A percentile compares a stretch with the other conserved stretches of the same genome.
Evolutionary conservation across 2,797 vertebrate genomes (phyloP).

Genomic region (Iguana delicatissima): DNA sequence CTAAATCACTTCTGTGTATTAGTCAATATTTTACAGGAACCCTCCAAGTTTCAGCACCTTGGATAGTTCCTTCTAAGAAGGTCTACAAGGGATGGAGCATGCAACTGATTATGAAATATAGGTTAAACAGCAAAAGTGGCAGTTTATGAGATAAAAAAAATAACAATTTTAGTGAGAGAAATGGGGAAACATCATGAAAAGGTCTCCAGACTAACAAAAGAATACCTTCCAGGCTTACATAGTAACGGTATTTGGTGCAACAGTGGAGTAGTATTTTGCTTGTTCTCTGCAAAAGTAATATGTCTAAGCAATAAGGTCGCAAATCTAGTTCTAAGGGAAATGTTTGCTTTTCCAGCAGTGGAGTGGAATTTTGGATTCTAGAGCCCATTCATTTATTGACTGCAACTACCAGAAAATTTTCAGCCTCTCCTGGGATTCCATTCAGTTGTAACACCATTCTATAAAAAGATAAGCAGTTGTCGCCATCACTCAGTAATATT

Average conservation of each 20-base stretch:
- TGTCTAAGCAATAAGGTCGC: background rate
- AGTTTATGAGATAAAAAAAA: background rate
- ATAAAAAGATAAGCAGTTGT: conserved; percentile 24
- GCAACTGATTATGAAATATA: background rate
- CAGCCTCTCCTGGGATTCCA: background rate
- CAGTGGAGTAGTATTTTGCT: background rate
- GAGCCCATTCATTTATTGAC: background rate
- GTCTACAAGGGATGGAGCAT: background rate
- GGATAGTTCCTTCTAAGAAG: too few relatives aligned
- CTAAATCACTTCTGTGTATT: too few relatives aligned
- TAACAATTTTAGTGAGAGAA: background rate
- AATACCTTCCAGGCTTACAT: background rate
- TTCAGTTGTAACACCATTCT: background rate
- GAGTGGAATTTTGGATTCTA: conserved; percentile 12
- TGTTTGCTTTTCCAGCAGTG: background rate
- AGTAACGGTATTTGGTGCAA: background rate
- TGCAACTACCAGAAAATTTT: background rate
- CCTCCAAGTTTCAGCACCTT: too few relatives aligned
- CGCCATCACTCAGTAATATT: background rate
- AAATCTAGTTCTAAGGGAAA: background rate
- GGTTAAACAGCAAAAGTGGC: background rate
- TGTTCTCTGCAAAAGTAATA: background rate
- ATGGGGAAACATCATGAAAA: background rate
- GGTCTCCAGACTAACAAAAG: too few relatives aligned
- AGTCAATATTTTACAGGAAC: too few relatives aligned